Percentiles rank a stretch among this genome's conserved stretches.
These are phyloP conservation scores for Eledona agricola DNA, from an alignment of 2,888 invertebrate species.

Conservation along the genomic window DNA sequence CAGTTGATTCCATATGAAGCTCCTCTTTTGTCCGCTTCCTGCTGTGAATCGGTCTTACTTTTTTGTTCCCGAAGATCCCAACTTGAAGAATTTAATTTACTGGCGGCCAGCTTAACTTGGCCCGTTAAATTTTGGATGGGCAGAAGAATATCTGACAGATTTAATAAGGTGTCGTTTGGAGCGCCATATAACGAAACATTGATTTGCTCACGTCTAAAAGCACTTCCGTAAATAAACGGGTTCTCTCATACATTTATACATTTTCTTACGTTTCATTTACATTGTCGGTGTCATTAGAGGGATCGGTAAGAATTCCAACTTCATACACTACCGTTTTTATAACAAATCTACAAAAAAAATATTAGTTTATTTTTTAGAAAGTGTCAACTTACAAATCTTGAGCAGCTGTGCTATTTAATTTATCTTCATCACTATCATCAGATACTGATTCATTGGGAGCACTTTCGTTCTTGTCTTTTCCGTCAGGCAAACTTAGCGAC, in stretches of 20 bases:
- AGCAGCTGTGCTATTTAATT: conserved; percentile 21
- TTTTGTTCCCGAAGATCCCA: too few relatives aligned
- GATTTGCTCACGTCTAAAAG: conserved; percentile 64
- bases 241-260: neutral
- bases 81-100: too few relatives aligned
- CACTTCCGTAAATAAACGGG: neutral
- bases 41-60: too few relatives aligned
- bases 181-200: conserved; percentile 67
- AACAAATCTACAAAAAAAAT: conserved; percentile 61
- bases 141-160: conserved; percentile 65
- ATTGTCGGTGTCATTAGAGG: conserved; percentile 59
- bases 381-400: conserved; percentile 40
- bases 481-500: neutral
- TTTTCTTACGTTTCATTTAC: conserved; percentile 56
- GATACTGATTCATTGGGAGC: neutral
- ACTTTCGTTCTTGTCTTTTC: too few relatives aligned
- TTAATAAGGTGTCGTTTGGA: conserved; percentile 63
- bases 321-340: conserved; percentile 69
- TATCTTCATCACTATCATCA: conserved; percentile 10
- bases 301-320: conserved; percentile 69
- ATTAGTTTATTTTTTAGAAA: conserved; percentile 11
- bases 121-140: too few relatives aligned
- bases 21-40: too few relatives aligned
- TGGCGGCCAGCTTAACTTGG: too few relatives aligned
- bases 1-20: too few relatives aligned